Evolutionary conservation across 2,797 vertebrate genomes (phyloP), one percentile per base, ranked within the genome.

Genomic region (Gymnoscopelus braueri): DNA sequence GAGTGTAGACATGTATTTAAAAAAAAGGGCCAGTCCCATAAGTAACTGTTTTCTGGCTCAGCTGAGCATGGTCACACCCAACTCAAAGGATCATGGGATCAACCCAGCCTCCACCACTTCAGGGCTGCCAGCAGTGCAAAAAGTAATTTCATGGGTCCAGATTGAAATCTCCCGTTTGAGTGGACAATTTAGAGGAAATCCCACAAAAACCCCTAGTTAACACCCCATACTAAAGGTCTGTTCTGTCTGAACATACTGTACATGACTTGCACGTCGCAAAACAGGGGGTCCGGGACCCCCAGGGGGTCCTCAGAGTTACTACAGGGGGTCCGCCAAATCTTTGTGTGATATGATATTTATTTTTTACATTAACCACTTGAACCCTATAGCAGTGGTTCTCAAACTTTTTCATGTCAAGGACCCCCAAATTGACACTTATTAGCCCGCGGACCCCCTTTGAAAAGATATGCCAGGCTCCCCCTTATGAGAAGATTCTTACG

Each of bases 51-150:
- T 32, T 65, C 49, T 35, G n/a, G 69, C 69, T 61, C 69, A 75
- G 82, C 78, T 80, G 83, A 75, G 71, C 61, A 63, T 60, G 58
- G 79, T 81, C 73, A 77, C 79, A 77, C 71, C 75, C 73, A 65
- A 59, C 67, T 80, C 77, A 70, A 72, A 84, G 78, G 74, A 69
- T 72, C 78, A 39, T 39, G 29, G 63, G 63, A 65, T 65, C 51
- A 65, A 51, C 51, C 69, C 49, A 13, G 58, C 65, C 74, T 79
- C 61, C 69, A 63, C 74, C 65, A 69, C 65, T 65, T 32, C 47
- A 53, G 65, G 52, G 3, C 32, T 60, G 79, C 77, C 78, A 79
- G 55, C 54, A 61, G 62, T 52, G 26, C 75, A 77, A 75, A 19
- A 78, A 65, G 65, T n/a, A 32, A 78, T 80, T 81, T 71, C 56